Base-by-base conservation (phyloP, 2,888 invertebrate genomes). In the Platerodrilus igneus region DNA sequence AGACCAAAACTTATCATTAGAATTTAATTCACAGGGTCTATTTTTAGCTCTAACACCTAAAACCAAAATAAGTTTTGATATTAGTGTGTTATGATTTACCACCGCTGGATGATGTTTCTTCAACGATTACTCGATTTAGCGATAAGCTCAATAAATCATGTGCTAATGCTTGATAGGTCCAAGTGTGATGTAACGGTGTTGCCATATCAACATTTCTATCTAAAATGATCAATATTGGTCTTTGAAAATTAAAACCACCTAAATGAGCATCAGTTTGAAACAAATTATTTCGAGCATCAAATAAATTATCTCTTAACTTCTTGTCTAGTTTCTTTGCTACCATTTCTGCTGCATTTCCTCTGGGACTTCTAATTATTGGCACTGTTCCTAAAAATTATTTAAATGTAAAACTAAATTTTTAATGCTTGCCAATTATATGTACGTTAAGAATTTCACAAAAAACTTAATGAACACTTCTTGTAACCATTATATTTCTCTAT, bases 101-200 rank as follows among this genome's bases (percentile, higher is more conserved):
- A 49, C 65, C 66, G 25, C 56, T 53, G 11, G 63, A 41, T 5
- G 54, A 49, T 14, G 53, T 58, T 50, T 69, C 69, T 48, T 69
- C 67, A 16, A 69, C 57, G 16, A 64, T 51, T 5, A 69, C 62
- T 28, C 91, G 77, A 69, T 99, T 99, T 38, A 96, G 71, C 5
- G 91, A 83, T 52, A 96, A 74, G 60, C 95, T 91, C 38, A 99
- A 68, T 3, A 97, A 87, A 74, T 99, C 99, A 68, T 99, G 97
- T 14, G 92, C 86, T 36, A 99, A 70, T 1, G 99, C 97, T 69
- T 99, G 99, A 68, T 99, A 99, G 0, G 97, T 99, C 99, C 99
- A 99, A 0, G 99, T 96, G 68, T 99, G 99, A 73, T 97, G 97
- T 43, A 99, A 71, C 14, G 95, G 95, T 23, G 97, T 99, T 2